These are phyloP conservation scores for Myanophis thanlyinensis DNA, from an alignment of 2,113 vertebrate genomes.

Conservation along the genomic window DNA sequence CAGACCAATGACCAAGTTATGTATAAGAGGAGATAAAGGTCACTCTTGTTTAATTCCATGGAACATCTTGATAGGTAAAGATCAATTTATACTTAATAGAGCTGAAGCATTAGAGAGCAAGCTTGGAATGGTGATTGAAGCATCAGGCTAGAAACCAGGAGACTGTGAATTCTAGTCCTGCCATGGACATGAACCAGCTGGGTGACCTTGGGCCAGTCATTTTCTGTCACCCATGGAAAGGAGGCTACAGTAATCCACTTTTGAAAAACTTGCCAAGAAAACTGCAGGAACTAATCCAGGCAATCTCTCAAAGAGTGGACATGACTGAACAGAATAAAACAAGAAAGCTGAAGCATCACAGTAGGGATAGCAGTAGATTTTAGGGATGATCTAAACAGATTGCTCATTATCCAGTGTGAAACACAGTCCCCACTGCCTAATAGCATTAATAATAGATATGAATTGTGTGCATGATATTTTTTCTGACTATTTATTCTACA, in stretches of 20 bases:
- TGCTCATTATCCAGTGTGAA: conserved; percentile 60
- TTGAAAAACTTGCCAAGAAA: neutral
- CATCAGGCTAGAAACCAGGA: neutral
- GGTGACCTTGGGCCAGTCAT: neutral
- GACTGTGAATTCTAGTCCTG: neutral
- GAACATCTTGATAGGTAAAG: neutral
- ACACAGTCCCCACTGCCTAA: conserved; percentile 56
- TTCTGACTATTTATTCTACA: conserved; percentile 63
- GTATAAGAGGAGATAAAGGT: neutral
- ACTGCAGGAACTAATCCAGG: neutral
- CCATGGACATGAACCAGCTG: neutral
- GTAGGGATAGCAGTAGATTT: conserved; percentile 22
- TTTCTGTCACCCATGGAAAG: neutral
- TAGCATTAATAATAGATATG: conserved; percentile 69
- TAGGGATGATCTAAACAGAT: conserved; percentile 45
- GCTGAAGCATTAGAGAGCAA: neutral
- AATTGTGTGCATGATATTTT: conserved; percentile 46
- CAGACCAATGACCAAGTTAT: neutral
- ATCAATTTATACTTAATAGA: neutral
- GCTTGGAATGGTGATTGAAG: neutral
- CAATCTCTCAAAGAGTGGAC: neutral
- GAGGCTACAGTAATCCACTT: neutral
- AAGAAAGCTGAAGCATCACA: neutral
- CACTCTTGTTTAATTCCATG: neutral
- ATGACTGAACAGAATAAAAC: neutral